phyloP scores from a whole-genome alignment of 2,888 invertebrate genomes.

The Acronicta alni region DNA sequence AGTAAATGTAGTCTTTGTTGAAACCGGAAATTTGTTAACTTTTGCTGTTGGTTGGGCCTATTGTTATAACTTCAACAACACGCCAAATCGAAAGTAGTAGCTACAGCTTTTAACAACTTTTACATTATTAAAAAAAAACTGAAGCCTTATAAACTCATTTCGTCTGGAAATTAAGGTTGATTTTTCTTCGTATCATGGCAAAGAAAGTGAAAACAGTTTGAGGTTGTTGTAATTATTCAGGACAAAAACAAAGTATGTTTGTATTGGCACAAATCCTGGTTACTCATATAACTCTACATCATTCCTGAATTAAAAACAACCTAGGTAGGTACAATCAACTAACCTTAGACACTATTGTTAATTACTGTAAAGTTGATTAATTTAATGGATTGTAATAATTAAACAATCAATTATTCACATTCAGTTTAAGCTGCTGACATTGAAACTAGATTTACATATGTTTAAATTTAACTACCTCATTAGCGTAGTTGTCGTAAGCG shows the following conservation, averaged over 20 bases:
- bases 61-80: conserved; percentile 15
- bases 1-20: conserved; percentile 5
- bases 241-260: neutral
- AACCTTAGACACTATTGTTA: no score
- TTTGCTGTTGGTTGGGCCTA: conserved; percentile 2
- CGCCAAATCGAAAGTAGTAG: no score
- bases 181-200: neutral
- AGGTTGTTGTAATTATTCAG: no score
- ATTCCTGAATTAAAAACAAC: no score
- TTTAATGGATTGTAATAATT: neutral
- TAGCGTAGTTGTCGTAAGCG: no score
- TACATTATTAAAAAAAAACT: neutral
- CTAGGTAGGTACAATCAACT: no score
- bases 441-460: no score
- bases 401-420: neutral
- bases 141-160: neutral
- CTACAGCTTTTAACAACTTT: conserved; percentile 14
- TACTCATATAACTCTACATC: no score
- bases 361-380: neutral
- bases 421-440: no score
- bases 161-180: neutral
- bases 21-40: conserved; percentile 12
- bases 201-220: no score
- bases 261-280: no score
- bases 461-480: no score